phyloP scores from a whole-genome alignment of 1,140 invertebrate species.

The Drosophila setifemur region DNA sequence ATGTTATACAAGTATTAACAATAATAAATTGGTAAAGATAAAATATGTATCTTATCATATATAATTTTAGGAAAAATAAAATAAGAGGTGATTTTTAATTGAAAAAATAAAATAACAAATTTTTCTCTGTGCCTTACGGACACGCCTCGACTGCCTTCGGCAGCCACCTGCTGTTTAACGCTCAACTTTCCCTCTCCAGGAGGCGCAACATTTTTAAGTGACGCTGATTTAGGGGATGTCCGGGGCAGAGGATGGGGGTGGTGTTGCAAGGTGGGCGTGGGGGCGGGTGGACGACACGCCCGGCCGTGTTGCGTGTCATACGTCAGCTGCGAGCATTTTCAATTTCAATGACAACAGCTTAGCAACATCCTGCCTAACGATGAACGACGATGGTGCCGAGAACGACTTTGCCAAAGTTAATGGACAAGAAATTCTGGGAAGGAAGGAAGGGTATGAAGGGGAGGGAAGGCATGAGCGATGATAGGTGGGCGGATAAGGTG shows the following conservation, averaged over 20 bases:
- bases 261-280: background rate
- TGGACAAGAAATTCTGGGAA: conserved; percentile 59
- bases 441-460: conserved; percentile 2
- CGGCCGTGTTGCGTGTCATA: conserved; percentile 62
- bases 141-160: conserved; percentile 17
- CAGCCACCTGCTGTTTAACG: conserved; percentile 77
- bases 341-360: conserved; percentile 79
- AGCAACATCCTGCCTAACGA: conserved; percentile 67
- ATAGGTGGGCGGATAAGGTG: conserved; percentile 1
- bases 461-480: conserved; percentile 11
- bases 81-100: no score
- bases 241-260: background rate
- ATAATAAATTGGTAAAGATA: no score
- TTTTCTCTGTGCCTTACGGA: background rate
- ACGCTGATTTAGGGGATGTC: conserved; percentile 70
- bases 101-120: no score
- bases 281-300: background rate
- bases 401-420: conserved; percentile 62
- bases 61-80: no score
- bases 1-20: no score
- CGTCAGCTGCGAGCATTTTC: conserved; percentile 76
- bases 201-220: conserved; percentile 75
- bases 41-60: no score
- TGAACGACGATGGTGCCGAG: conserved; percentile 38
- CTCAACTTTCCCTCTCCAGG: conserved; percentile 31